A percentile compares a stretch with the other conserved stretches of the same genome.
Evolutionary conservation across 2,888 invertebrate genomes (phyloP).

Genomic region (Athalia rosae): DNA sequence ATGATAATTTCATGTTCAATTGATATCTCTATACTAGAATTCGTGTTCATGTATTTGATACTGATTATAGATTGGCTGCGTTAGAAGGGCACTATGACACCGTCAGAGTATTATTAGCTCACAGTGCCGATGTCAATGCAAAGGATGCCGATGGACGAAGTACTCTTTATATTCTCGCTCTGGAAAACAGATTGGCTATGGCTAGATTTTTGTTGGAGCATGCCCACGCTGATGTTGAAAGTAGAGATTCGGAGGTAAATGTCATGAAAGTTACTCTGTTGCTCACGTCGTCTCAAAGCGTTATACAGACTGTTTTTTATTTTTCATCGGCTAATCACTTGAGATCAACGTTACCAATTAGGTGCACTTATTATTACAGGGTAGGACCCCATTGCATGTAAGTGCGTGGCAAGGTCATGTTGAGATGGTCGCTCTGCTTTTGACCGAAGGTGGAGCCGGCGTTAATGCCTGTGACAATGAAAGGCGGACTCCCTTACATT

Average conservation of each 20-base stretch:
- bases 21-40: neutral
- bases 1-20: no score
- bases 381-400: constrained; percentile 92
- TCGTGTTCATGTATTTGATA: constrained; percentile 26
- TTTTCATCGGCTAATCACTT: neutral
- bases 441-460: constrained; percentile 87
- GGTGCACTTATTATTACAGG: constrained; percentile 73
- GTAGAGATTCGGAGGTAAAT: constrained; percentile 87
- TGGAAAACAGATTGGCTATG: constrained; percentile 90
- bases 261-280: neutral
- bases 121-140: constrained; percentile 90
- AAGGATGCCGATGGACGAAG: constrained; percentile 95
- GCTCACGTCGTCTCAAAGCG: neutral
- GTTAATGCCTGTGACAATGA: constrained; percentile 93
- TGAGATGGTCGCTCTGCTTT: constrained; percentile 91
- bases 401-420: constrained; percentile 96
- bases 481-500: constrained; percentile 92
- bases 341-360: neutral
- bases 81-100: constrained; percentile 90
- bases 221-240: constrained; percentile 87
- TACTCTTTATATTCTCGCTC: constrained; percentile 92
- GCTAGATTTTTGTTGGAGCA: constrained; percentile 87
- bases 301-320: neutral
- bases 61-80: constrained; percentile 80
- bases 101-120: constrained; percentile 81